phyloP scores from a whole-genome alignment of 2,113 vertebrate genomes.

The Aptenodytes patagonicus region DNA sequence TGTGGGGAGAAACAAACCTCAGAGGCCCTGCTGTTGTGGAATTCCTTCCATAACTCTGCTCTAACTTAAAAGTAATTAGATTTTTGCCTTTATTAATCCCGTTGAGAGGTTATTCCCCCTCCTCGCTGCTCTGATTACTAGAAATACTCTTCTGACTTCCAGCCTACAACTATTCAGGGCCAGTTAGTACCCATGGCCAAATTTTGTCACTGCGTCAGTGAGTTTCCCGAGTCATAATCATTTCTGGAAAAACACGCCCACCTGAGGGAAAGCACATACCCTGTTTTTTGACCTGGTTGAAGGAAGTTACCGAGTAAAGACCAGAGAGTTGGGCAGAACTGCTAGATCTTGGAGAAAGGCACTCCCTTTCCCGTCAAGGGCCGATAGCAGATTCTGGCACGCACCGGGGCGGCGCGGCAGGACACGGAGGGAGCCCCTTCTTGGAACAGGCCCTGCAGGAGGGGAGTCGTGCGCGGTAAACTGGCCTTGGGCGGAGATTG shows the following conservation, averaged over 20 bases:
- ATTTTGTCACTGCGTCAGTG: not conserved
- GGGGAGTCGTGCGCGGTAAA: not conserved
- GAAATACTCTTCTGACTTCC: not conserved
- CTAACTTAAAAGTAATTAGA: not conserved
- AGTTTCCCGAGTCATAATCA: not conserved
- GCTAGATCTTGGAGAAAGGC: not conserved
- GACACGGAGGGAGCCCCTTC: not conserved
- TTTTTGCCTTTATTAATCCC: not conserved
- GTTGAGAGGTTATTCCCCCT: not conserved
- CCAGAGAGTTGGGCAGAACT: not conserved
- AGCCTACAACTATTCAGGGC: rapidly evolving
- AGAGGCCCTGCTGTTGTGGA: not conserved
- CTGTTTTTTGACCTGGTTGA: not conserved
- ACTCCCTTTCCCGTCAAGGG: not conserved
- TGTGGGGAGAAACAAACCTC: not conserved
- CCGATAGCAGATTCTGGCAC: not conserved
- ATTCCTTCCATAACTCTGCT: not conserved
- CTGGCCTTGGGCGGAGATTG: not conserved
- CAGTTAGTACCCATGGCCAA: not conserved
- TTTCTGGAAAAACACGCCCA: not conserved
- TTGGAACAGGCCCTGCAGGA: not conserved
- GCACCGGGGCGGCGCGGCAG: rapidly evolving
- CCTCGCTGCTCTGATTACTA: not conserved
- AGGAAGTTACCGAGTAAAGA: not conserved
- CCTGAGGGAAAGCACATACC: not conserved